Base-by-base conservation (phyloP, 2,113 vertebrate species). In the Grammomys dolichurus region DNA sequence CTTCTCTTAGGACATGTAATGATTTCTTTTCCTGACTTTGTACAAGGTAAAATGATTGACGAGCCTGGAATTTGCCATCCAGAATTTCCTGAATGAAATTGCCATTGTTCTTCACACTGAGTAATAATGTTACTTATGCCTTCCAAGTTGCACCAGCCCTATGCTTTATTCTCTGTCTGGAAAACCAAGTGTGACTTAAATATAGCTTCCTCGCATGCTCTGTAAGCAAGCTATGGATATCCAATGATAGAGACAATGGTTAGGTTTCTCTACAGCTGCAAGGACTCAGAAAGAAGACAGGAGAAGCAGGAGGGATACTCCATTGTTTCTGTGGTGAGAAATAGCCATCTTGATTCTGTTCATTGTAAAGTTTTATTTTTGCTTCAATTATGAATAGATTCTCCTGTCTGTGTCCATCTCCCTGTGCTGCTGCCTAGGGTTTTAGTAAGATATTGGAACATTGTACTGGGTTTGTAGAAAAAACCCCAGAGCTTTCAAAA, bases 21-120 rank as follows among this genome's bases (percentile, higher is more conserved):
- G 10, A 36, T 33, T 3, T 51, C 87, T 26, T 24, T 73, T 73
- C 40, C 17, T 91, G 65, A 46, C n/a, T 87, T 92, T 95, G 5
- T 70, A 10, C n/a, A 75, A 70, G 78, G 67, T 69, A 85, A 54
- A 94, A 77, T 78, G 17, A 63, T 40, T 26, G 19, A 78, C 82
- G 14, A 92, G 31, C 3, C 54, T 85, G 14, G 17, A 77, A 88
- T 92, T 88, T 20, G 54, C 26, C 19, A 12, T 78, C 88, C 40
- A 86, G 26, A 36, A 89, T 85, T 87, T 85, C 36, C 88, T 94
- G 36, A 90, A 14, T 76, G 82, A n/a, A 90, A 93, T 31, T 67
- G 5, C 24, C 20, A 70, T 58, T 28, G n/a, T 86, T 93, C 7
- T 73, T 89, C n/a, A 48, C 4, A 90, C 31, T 73, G 11, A 72